Evolutionary conservation across 2,113 vertebrate genomes (phyloP), one percentile per base, ranked within the genome.

Genomic region (Toxotes jaculatrix): DNA sequence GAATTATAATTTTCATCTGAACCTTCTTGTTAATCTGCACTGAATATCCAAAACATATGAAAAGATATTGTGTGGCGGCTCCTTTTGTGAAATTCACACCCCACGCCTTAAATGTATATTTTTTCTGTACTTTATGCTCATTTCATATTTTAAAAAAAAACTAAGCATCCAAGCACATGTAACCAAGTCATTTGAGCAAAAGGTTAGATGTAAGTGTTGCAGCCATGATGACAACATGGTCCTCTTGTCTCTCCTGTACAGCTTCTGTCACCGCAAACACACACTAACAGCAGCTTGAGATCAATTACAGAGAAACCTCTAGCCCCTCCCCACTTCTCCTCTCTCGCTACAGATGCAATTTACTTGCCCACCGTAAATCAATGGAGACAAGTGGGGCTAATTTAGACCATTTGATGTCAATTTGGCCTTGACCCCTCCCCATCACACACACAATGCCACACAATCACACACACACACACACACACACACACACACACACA

Each of bases 401-500:
- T 95, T 95, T 94, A 92, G 90, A 93, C 91, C 93, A 93, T 94
- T 93, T 94, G 86, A 93, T 93, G 92, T 93, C 94, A 91, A 94
- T 95, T 95, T 95, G 94, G 93, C 92, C 90, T 89, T 94, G 93
- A 94, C 91, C 93, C 87, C 72, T 85, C 78, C 84, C 82, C 84
- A 66, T 84, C 87, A 80, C n/a, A n/a, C n/a, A n/a, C n/a, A n/a
- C n/a, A n/a, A n/a, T n/a, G n/a, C n/a, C n/a, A n/a, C n/a, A n/a
- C n/a, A n/a, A n/a, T n/a, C n/a, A n/a, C n/a, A n/a, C n/a, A n/a
- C n/a, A n/a, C n/a, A n/a, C n/a, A n/a, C n/a, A n/a, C n/a, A n/a
- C n/a, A n/a, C n/a, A n/a, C n/a, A n/a, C n/a, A n/a, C n/a, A n/a
- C 82, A 79, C 73, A 73, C 82, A 85, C 34, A 73, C 80, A 74